Percentiles rank a stretch among this genome's conserved stretches.
Conservation (phyloP, 2,113 vertebrate genomes). For the Passer domesticus region DNA sequence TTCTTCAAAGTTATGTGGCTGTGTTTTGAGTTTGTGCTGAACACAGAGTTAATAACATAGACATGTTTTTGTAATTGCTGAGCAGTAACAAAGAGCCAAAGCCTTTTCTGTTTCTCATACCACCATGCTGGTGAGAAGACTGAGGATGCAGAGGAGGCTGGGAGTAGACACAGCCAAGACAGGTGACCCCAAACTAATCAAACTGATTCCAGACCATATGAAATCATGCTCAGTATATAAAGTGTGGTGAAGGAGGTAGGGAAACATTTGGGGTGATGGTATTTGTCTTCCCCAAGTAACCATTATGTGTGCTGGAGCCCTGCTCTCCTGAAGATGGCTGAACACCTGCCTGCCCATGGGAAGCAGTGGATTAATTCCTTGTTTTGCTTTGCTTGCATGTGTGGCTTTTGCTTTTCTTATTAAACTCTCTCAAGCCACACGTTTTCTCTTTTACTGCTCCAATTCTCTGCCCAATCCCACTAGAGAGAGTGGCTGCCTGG, state of each 20-base stretch:
- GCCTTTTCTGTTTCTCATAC: neutral
- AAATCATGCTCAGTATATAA: neutral
- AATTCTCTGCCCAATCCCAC: rapidly evolving
- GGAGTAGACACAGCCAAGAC: neutral
- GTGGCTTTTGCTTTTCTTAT: neutral
- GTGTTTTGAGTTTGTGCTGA: neutral
- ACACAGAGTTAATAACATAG: neutral
- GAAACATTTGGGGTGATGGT: neutral
- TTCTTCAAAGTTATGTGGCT: neutral
- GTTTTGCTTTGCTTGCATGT: neutral
- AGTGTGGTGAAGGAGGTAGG: neutral
- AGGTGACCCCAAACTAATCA: neutral
- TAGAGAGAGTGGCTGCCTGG: neutral
- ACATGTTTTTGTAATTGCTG: neutral
- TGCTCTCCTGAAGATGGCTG: neutral
- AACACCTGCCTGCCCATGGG: neutral
- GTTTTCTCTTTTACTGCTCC: neutral
- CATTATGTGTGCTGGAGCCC: neutral
- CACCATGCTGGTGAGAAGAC: rapidly evolving
- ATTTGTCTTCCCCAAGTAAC: neutral
- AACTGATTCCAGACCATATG: neutral
- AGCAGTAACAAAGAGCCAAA: neutral
- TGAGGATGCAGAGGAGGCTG: neutral
- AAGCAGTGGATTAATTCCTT: neutral
- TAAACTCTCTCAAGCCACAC: neutral